A percentile compares a stretch with the other conserved stretches of the same genome.
phyloP scores from a whole-genome alignment of 2,888 invertebrate genomes.

The Neoitamus cyanurus region DNA sequence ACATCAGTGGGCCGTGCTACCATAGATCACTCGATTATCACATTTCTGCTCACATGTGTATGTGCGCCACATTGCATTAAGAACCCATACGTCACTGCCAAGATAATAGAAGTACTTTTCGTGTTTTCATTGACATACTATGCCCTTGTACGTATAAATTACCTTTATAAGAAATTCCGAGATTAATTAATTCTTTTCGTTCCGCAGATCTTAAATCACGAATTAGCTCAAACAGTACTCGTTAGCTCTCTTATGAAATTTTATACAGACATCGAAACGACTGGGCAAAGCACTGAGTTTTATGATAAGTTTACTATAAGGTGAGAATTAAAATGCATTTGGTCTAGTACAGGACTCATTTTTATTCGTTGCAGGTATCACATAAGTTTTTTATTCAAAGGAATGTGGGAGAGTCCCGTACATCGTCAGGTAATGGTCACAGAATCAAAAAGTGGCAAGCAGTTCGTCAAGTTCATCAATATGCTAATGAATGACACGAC shows the following conservation, averaged over 20 bases:
- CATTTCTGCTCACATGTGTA: constrained; percentile 89
- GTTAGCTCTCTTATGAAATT: constrained; percentile 96
- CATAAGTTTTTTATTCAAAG: constrained; percentile 95
- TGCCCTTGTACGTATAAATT: constrained; percentile 58
- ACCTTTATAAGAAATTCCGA: not conserved
- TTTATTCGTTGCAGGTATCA: constrained; percentile 73
- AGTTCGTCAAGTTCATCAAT: constrained; percentile 96
- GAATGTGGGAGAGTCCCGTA: constrained; percentile 92
- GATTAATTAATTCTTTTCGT: not conserved
- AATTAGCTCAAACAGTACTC: constrained; percentile 81
- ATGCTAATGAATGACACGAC: constrained; percentile 99
- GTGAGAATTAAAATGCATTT: constrained; percentile 53
- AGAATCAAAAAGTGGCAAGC: constrained; percentile 89
- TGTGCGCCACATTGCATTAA: constrained; percentile 91
- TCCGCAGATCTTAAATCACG: constrained; percentile 86
- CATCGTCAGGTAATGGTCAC: constrained; percentile 89
- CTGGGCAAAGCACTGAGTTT: constrained; percentile 97
- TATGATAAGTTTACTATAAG: constrained; percentile 99
- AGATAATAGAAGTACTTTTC: constrained; percentile 91
- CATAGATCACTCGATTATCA: constrained; percentile 85
- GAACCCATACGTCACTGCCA: constrained; percentile 97
- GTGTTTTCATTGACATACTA: constrained; percentile 76
- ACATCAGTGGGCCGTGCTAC: constrained; percentile 79
- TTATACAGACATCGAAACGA: constrained; percentile 97
- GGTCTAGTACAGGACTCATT: not conserved